phyloP scores from a whole-genome alignment of 2,888 invertebrate genomes.

The Cordylochernes scorpioides region DNA sequence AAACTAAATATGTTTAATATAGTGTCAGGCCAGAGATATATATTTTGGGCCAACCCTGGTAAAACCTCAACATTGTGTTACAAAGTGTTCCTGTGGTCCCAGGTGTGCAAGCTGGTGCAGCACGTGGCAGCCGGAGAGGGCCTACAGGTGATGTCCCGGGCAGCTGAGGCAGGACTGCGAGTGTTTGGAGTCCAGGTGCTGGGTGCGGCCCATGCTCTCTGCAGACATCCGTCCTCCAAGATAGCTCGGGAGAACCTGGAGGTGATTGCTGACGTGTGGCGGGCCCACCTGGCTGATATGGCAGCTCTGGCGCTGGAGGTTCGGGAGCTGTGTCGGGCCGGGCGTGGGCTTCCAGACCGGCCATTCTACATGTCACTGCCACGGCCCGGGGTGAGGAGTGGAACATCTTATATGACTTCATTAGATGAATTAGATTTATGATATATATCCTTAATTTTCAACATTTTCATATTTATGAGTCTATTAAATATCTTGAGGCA shows the following conservation, averaged over 20 bases:
- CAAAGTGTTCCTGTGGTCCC: no score
- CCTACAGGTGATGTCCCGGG: constrained; percentile 79
- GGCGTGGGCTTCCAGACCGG: no score
- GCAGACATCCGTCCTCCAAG: constrained; percentile 68
- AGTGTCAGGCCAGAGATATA: no score
- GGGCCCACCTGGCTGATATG: constrained; percentile 72
- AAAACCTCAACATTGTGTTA: no score
- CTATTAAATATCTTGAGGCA: no score
- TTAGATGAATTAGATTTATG: no score
- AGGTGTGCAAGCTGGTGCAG: constrained; percentile 82
- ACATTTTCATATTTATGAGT: no score
- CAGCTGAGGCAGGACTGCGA: constrained; percentile 75
- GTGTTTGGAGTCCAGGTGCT: constrained; percentile 85
- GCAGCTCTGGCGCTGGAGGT: constrained; percentile 66
- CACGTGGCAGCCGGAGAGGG: constrained; percentile 85
- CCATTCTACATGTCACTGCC: constrained; percentile 78
- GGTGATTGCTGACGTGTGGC: constrained; percentile 83
- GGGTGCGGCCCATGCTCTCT: constrained; percentile 70
- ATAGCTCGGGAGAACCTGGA: constrained; percentile 67
- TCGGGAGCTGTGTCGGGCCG: constrained; percentile 39
- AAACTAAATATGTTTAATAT: no score
- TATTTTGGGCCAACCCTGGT: no score
- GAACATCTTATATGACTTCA: no score
- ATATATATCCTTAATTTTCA: no score
- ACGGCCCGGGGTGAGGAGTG: constrained; percentile 66